These are phyloP conservation scores for Platycnemis pennipes DNA, from an alignment of 2,888 invertebrate genomes.

Conservation along the genomic window DNA sequence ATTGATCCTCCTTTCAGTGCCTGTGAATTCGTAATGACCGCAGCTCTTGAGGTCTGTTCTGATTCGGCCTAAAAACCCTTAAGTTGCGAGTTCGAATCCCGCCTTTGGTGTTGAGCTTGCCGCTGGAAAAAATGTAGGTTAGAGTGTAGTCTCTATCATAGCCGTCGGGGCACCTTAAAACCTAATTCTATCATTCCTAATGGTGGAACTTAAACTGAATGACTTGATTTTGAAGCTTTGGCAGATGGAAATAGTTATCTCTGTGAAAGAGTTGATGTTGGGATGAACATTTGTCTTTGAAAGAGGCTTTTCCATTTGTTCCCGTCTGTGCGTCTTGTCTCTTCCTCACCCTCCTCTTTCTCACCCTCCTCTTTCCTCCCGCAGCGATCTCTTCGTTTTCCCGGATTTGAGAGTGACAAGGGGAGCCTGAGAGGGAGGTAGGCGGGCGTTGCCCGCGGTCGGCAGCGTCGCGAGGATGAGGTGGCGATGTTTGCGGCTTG, in stretches of 20 bases:
- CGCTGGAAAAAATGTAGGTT: too few relatives aligned
- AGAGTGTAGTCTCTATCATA: too few relatives aligned
- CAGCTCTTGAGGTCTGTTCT: too few relatives aligned
- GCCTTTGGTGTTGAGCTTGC: too few relatives aligned
- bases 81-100: too few relatives aligned
- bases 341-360: not conserved
- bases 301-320: not conserved
- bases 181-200: too few relatives aligned
- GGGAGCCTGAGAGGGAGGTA: not conserved
- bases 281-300: too few relatives aligned
- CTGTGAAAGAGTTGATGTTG: not conserved
- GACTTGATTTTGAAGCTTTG: not conserved
- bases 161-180: too few relatives aligned
- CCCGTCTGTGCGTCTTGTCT: not conserved
- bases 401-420: not conserved
- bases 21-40: too few relatives aligned
- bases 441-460: not conserved
- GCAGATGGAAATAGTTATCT: not conserved
- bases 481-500: not conserved
- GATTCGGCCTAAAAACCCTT: too few relatives aligned
- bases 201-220: not conserved
- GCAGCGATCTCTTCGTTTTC: not conserved
- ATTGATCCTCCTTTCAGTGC: too few relatives aligned
- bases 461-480: not conserved
- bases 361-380: not conserved